Base-by-base conservation (phyloP, 2,797 vertebrate species). In the Paguma larvata region DNA sequence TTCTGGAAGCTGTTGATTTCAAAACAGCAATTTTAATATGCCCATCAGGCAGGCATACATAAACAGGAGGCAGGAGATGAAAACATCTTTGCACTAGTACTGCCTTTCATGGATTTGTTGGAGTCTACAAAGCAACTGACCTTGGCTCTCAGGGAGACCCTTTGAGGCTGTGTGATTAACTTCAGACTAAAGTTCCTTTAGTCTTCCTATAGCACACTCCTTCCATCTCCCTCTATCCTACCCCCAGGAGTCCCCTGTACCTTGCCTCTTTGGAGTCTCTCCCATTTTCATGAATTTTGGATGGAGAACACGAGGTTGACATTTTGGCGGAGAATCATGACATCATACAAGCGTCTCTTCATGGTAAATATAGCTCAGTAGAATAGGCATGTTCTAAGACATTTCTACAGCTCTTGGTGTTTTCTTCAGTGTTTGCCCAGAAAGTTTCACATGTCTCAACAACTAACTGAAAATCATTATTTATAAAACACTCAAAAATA, bases 401-500 rank as follows among this genome's bases (percentile, higher is more conserved):
- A 67, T 70, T 65, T 21, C 59, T 87, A 32, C 1, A 95, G 68
- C 89, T 51, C 14, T 56, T 75, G 27, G 46, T 27, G 51, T 21
- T 63, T 68, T 65, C 85, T 56, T 90, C 48, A 56, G 8, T 89
- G 68, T n/a, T 25, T 53, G 30, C 78, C 15, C 73, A 91, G 63
- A 23, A 67, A 88, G 21, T 70, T 95, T 93, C 73, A 68, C 12
- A 62, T 11, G 16, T 46, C 44, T 15, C 46, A 85, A 91, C 14
- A 86, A 67, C 32, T 41, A 70, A 84, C 1, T 92, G 78, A 91
- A 92, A 94, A 70, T 53, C 41, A 84, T 72, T 63, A 82, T 46
- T 48, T 75, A 82, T 75, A 87, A 89, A 84, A 53, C 85, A 51
- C 38, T 34, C 16, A 94, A 94, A 95, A 91, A 30, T 75, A 19